Evolutionary conservation across 2,888 invertebrate species (phyloP), one percentile per base, ranked within the genome.

Genomic region (Crossocerus cetratus): DNA sequence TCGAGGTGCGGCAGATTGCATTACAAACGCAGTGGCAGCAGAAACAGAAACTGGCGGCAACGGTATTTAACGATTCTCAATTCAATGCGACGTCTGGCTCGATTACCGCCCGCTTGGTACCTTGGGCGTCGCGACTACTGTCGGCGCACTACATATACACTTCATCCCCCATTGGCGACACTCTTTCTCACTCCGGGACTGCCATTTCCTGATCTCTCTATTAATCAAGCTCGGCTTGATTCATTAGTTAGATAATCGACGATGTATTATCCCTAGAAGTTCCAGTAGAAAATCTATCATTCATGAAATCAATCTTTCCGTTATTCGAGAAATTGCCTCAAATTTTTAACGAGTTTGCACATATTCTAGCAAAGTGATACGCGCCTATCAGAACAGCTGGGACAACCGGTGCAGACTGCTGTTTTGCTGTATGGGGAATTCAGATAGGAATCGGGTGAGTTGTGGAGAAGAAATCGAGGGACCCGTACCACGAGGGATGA

Each of bases 331-430:
- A 43, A 43, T 43, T 43, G 5, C 13, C 13, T 43, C 43, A 13
- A 43, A 43, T 43, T 8, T 16, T 49, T 49, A 14, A 49, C 14
- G 16, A 49, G 1, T 49, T 16, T 75, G 43, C 53, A 1, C n/a
- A 14, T n/a, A 43, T 91, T 92, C 16, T 90, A 96, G 96, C 88
- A 96, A 96, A 92, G 96, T 97, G 8, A 93, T 96, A 85, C 92
- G 96, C 77, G 96, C 96, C 53, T 97, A 97, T 90, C 96, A 96
- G 89, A 95, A 96, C 88, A 96, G 96, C 86, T 97, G 97, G 97
- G 95, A 96, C 89, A 94, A 95, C 87, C 92, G 97, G 78, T 96
- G 96, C 89, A 93, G 95, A 45, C 91, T 96, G 75, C 90, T 97
- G 11, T 96, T 96, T 87, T 97, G 96, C 88, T 97, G 96, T 89